Percentiles rank a stretch among this genome's conserved stretches.
Conservation (phyloP, 2,797 vertebrate genomes). For the Dicrostonyx torquatus region DNA sequence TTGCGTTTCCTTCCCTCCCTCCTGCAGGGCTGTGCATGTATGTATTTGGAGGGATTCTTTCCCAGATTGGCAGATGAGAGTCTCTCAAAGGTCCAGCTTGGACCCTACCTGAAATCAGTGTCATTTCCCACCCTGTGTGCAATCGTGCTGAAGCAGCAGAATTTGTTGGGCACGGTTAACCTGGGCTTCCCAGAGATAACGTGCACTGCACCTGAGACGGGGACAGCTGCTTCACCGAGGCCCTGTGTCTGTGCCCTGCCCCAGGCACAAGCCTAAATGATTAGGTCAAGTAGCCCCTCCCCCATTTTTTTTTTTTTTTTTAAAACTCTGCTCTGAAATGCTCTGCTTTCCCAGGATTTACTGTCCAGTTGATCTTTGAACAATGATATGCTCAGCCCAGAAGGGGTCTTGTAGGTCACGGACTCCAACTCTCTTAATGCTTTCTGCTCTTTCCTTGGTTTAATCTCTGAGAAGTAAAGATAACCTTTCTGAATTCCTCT, state of each 20-base stretch:
- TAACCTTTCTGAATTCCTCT: neutral
- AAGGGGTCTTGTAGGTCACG: neutral
- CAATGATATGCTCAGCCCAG: neutral
- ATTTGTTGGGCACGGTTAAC: neutral
- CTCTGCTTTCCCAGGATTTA: neutral
- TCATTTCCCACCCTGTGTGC: too few species aligned
- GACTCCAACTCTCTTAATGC: neutral
- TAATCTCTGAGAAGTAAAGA: neutral
- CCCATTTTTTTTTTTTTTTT: neutral
- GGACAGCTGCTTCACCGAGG: too few species aligned
- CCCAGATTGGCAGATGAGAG: neutral
- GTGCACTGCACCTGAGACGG: accelerated
- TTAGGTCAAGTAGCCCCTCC: neutral
- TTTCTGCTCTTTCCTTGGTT: neutral
- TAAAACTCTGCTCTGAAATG: neutral
- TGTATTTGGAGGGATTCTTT: neutral
- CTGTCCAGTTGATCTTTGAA: neutral
- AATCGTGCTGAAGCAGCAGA: neutral
- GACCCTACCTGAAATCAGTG: neutral
- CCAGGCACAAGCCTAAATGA: neutral
- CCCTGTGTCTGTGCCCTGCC: too few species aligned
- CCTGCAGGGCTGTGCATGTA: neutral
- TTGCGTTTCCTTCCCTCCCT: neutral
- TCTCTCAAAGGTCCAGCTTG: neutral
- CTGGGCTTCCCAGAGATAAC: neutral